Conservation (phyloP, 2,797 vertebrate genomes). For the Myotis planiceps region DNA sequence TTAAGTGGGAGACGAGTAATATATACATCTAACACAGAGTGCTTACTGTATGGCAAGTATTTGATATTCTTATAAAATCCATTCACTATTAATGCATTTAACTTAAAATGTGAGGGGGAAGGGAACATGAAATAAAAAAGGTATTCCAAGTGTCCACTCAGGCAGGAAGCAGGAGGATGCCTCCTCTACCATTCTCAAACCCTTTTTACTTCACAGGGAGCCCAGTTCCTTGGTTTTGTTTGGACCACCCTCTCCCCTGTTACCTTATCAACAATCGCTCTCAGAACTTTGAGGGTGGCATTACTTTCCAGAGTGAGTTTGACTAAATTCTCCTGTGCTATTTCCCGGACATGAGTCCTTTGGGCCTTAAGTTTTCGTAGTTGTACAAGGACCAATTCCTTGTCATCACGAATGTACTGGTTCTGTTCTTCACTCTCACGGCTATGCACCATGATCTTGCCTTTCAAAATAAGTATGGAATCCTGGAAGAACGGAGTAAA, state of each 20-base stretch:
- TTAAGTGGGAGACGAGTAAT: not conserved
- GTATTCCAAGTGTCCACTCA: not conserved
- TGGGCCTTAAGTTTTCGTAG: constrained; percentile 85
- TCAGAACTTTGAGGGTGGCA: constrained; percentile 85
- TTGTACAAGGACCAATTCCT: constrained; percentile 81
- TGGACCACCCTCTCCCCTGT: not conserved
- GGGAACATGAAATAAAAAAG: not conserved
- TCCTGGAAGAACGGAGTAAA: constrained; percentile 82
- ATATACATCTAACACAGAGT: not conserved
- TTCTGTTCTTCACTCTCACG: constrained; percentile 81
- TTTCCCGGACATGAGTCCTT: constrained; percentile 73
- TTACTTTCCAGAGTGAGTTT: constrained; percentile 85
- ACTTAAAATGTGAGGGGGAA: not conserved
- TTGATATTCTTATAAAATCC: not conserved
- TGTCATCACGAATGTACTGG: constrained; percentile 69
- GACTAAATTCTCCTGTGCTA: constrained; percentile 81
- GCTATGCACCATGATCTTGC: constrained; percentile 77
- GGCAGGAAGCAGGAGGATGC: not conserved
- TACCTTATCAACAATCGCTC: constrained; percentile 86
- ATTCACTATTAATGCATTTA: not conserved
- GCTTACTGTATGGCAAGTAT: not conserved
- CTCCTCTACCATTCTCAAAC: not conserved
- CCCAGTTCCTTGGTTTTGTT: not conserved
- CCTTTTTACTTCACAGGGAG: not conserved
- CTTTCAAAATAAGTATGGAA: constrained; percentile 78